A percentile compares a stretch with the other conserved stretches of the same genome.
These are phyloP conservation scores for Neoitamus cyanurus DNA, from an alignment of 2,888 invertebrate species.

Conservation along the genomic window DNA sequence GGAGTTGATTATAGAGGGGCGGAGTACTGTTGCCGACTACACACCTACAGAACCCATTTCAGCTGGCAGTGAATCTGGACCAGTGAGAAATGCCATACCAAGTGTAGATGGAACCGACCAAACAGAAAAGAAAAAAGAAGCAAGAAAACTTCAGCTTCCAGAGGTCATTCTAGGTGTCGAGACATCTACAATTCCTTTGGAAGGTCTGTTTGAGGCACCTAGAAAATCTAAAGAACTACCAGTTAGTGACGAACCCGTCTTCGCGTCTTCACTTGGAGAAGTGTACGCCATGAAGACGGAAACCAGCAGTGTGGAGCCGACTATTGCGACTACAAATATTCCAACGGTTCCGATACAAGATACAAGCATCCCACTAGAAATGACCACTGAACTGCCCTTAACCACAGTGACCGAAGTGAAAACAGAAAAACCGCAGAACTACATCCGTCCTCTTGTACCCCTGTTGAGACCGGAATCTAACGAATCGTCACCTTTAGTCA, in stretches of 20 bases:
- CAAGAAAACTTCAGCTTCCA: constrained; percentile 57
- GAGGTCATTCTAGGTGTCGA: constrained; percentile 66
- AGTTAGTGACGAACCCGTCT: constrained; percentile 60
- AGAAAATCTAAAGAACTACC: constrained; percentile 63
- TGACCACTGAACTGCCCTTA: constrained; percentile 53
- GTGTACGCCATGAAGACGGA: constrained; percentile 60
- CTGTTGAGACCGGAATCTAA: constrained; percentile 65
- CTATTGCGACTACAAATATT: constrained; percentile 4
- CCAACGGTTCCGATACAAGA: constrained; percentile 23
- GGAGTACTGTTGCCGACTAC: constrained; percentile 65
- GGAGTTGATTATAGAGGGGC: constrained; percentile 63
- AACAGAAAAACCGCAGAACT: constrained; percentile 54
- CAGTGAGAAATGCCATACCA: constrained; percentile 52
- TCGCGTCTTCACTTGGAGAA: constrained; percentile 65
- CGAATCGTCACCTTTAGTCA: constrained; percentile 66
- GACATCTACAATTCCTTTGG: constrained; percentile 75
- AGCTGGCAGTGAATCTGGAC: constrained; percentile 51
- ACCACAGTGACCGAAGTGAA: constrained; percentile 45
- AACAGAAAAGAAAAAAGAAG: constrained; percentile 1
- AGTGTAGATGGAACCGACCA: constrained; percentile 46
- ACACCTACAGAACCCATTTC: constrained; percentile 61
- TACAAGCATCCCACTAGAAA: constrained; percentile 52
- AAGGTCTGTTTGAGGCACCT: constrained; percentile 73
- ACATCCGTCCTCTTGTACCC: constrained; percentile 64
- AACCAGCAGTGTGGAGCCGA: constrained; percentile 51